Conservation (phyloP, 2,797 vertebrate species). For the Lutra lutra region DNA sequence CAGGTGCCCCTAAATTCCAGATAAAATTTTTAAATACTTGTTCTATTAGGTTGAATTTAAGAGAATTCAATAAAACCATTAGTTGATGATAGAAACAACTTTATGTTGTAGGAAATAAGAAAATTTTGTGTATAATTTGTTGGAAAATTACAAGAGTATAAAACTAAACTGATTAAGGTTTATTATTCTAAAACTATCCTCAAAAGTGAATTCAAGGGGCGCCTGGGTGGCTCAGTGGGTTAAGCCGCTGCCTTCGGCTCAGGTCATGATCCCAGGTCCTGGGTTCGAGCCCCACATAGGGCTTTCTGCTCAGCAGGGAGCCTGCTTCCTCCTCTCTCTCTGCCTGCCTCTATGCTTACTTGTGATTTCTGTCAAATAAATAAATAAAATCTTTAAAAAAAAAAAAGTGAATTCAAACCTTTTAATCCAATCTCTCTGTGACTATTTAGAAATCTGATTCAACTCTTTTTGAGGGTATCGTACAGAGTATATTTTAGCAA, state of each 20-base stretch:
- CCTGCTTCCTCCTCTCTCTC: too few species aligned
- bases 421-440: slow-evolving; percentile 35
- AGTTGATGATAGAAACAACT: not conserved
- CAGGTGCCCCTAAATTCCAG: not conserved
- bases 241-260: too few species aligned
- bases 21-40: not conserved
- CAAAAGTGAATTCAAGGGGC: slow-evolving; percentile 39
- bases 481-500: not conserved
- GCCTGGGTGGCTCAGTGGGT: too few species aligned
- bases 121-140: not conserved
- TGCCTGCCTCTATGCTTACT: too few species aligned
- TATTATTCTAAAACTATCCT: slow-evolving; percentile 1
- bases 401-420: slow-evolving; percentile 23
- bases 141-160: not conserved
- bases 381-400: too few species aligned
- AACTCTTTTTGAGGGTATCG: not conserved
- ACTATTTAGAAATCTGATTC: not conserved
- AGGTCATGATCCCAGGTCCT: too few species aligned
- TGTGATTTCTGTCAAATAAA: too few species aligned
- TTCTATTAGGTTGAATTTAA: not conserved
- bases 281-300: too few species aligned
- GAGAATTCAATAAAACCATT: not conserved
- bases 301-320: too few species aligned
- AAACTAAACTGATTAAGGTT: not conserved
- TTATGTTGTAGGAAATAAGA: not conserved